phyloP scores from a whole-genome alignment of 2,888 invertebrate genomes.

The Druceiella hillmani region DNA sequence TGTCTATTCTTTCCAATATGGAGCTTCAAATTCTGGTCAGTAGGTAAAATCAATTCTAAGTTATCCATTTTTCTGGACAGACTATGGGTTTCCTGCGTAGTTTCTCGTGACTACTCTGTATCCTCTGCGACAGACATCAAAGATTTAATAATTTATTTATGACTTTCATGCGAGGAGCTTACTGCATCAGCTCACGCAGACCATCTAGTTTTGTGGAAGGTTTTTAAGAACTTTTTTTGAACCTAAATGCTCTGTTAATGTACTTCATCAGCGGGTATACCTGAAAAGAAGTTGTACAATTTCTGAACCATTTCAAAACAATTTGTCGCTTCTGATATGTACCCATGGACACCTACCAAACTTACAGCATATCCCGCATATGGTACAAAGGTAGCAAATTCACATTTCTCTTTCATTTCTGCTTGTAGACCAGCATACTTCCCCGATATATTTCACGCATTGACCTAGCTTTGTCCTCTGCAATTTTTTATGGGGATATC shows the following conservation, averaged over 20 bases:
- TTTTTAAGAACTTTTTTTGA: conserved; percentile 20
- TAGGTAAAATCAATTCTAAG: conserved; percentile 16
- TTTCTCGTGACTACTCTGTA: conserved; percentile 17
- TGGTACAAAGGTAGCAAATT: conserved; percentile 22
- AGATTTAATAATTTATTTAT: conserved; percentile 20
- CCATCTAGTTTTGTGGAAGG: conserved; percentile 22
- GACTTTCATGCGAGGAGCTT: conserved; percentile 15
- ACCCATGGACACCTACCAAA: conserved; percentile 12
- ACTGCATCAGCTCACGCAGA: conserved; percentile 22
- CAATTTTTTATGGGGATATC: conserved; percentile 20
- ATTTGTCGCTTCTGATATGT: conserved; percentile 18
- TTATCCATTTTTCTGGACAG: no score
- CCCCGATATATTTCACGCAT: conserved; percentile 26
- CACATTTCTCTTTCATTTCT: conserved; percentile 23
- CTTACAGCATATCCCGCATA: conserved; percentile 26
- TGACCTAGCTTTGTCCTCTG: conserved; percentile 25
- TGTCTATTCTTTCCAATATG: conserved; percentile 18
- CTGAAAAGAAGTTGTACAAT: conserved; percentile 22
- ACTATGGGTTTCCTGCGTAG: conserved; percentile 16
- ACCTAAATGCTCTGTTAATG: conserved; percentile 18
- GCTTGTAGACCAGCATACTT: conserved; percentile 24
- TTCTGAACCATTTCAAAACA: conserved; percentile 24
- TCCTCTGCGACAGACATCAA: conserved; percentile 17
- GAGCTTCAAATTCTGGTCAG: conserved; percentile 18
- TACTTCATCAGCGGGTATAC: conserved; percentile 14